Conservation (phyloP, 1,140 invertebrate species). For the Magallana gigas region DNA sequence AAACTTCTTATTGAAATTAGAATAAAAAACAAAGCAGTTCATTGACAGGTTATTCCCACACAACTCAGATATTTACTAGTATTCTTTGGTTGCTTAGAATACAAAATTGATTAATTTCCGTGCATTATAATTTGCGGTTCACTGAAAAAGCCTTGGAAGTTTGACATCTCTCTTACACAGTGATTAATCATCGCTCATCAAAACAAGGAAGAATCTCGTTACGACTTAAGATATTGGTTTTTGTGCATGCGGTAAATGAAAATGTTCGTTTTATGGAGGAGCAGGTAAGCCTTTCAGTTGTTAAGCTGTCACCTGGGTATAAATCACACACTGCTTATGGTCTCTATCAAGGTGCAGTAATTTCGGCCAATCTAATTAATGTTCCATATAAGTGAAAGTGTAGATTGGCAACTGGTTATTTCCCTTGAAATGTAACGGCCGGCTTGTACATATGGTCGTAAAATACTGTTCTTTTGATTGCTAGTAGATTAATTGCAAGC, state of each 20-base stretch:
- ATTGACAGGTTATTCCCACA: too few relatives aligned
- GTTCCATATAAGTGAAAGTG: background rate
- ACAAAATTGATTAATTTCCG: too few relatives aligned
- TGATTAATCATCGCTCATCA: background rate
- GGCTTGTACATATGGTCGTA: background rate
- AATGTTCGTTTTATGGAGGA: constrained; percentile 8
- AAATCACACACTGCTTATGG: constrained; percentile 7
- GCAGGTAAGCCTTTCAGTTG: constrained; percentile 8
- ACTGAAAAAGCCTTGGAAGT: background rate
- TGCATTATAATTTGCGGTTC: background rate
- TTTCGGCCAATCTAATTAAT: background rate
- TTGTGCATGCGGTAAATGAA: background rate
- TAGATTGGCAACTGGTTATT: background rate
- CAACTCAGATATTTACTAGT: too few relatives aligned
- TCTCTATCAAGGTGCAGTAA: background rate
- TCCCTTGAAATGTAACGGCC: background rate
- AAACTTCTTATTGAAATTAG: too few relatives aligned
- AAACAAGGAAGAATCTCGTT: constrained; percentile 12
- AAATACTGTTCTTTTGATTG: background rate
- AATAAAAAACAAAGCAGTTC: too few relatives aligned
- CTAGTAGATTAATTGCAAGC: background rate
- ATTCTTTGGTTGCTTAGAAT: too few relatives aligned
- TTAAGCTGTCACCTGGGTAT: background rate
- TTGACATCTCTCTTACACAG: background rate
- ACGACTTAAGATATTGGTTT: constrained; percentile 6